A percentile compares a stretch with the other conserved stretches of the same genome.
phyloP scores from a whole-genome alignment of 2,113 vertebrate species.

The Galemys pyrenaicus region DNA sequence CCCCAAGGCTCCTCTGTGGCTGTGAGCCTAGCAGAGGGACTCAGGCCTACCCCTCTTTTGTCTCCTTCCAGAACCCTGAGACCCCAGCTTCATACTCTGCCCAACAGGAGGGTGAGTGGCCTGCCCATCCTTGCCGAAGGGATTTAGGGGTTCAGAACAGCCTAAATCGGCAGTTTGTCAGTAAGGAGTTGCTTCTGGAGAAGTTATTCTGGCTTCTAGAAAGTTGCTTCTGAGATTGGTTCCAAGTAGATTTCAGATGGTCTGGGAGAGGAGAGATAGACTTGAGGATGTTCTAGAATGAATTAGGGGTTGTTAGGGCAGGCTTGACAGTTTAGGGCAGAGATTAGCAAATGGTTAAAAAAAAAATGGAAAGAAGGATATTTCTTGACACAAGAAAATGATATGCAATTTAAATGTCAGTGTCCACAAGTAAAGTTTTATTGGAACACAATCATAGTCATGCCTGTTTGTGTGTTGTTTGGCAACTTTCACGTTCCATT shows the following conservation, averaged over 20 bases:
- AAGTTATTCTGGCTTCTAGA: neutral
- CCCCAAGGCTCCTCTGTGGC: neutral
- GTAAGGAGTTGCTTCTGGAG: neutral
- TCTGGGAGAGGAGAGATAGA: neutral
- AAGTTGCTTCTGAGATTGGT: neutral
- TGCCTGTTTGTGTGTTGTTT: neutral
- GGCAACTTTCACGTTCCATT: neutral
- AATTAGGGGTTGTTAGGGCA: neutral
- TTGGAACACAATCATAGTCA: neutral
- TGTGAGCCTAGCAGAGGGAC: neutral
- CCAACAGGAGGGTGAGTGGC: slow-evolving; percentile 91
- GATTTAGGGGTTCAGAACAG: neutral
- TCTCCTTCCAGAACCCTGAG: slow-evolving; percentile 85
- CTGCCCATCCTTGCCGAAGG: neutral
- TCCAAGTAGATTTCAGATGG: neutral
- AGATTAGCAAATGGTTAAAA: neutral
- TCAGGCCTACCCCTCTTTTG: slow-evolving; percentile 46
- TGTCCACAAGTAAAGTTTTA: slow-evolving; percentile 27
- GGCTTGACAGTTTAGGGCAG: neutral
- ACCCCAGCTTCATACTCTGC: slow-evolving; percentile 78
- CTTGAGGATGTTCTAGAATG: neutral
- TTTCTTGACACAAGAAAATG: neutral
- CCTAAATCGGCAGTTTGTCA: neutral
- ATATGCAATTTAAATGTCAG: neutral
- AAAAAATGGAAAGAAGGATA: neutral